Percentiles rank a stretch among this genome's conserved stretches.
Conservation (phyloP, 2,888 invertebrate species). For the Gymnosoma rotundatum region DNA sequence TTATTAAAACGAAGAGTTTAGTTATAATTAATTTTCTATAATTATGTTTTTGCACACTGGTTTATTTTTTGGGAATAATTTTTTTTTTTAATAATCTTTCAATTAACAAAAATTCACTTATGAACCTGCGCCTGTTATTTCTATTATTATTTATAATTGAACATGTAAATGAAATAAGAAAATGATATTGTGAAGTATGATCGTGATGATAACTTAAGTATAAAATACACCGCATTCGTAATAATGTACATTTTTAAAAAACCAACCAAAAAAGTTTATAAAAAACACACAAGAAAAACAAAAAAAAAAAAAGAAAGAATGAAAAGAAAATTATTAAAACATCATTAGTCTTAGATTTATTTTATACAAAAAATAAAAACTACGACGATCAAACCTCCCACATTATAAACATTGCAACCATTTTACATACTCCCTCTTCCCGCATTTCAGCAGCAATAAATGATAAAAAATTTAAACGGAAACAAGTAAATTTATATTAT, state of each 20-base stretch:
- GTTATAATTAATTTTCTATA: not conserved
- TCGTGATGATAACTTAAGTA: conserved; percentile 79
- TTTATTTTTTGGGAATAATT: no score
- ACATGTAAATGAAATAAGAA: not conserved
- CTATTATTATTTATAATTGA: no score
- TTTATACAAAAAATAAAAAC: conserved; percentile 29
- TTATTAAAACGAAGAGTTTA: not conserved
- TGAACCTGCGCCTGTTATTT: no score
- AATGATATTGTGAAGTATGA: conserved; percentile 79
- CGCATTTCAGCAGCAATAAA: conserved; percentile 42
- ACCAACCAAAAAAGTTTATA: not conserved
- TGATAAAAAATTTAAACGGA: conserved; percentile 71
- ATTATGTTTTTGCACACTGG: no score
- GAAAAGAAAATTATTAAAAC: conserved; percentile 1
- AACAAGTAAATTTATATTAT: conserved; percentile 57
- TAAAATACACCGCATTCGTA: conserved; percentile 70
- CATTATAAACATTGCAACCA: conserved; percentile 18
- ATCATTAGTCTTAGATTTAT: conserved; percentile 26
- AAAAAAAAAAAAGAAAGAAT: conserved; percentile 23
- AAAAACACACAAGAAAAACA: no score
- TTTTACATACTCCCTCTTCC: not conserved
- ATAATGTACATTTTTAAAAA: conserved; percentile 61
- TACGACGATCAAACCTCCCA: conserved; percentile 11
- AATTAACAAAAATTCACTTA: no score
- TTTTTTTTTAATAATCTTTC: no score